These are phyloP conservation scores for Leptopilina clavipes DNA, from an alignment of 1,140 invertebrate species.

Conservation along the genomic window DNA sequence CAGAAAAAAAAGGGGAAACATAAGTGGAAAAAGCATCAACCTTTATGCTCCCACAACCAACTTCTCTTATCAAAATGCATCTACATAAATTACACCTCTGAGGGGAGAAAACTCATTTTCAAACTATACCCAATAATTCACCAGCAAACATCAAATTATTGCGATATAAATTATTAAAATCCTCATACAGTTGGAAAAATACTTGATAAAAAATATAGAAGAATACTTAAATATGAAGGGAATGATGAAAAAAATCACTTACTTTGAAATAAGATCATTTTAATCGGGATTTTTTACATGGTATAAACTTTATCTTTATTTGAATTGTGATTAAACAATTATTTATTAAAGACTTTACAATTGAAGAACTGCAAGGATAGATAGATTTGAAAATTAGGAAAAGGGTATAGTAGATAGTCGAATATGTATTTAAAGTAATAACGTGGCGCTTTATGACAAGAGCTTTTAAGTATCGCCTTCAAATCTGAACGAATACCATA, in stretches of 20 bases:
- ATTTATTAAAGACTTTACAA: not conserved
- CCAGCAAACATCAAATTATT: not conserved
- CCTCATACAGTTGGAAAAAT: too few relatives aligned
- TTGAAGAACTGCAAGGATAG: not conserved
- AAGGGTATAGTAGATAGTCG: not conserved
- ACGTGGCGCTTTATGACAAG: conserved; percentile 3
- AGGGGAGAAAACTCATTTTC: not conserved
- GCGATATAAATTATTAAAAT: too few relatives aligned
- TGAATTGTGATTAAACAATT: too few relatives aligned
- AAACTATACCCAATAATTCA: not conserved
- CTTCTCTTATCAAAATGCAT: conserved; percentile 5
- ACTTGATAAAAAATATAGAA: too few relatives aligned
- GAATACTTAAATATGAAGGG: too few relatives aligned
- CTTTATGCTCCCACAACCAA: not conserved
- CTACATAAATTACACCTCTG: not conserved
- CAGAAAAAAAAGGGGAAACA: not conserved
- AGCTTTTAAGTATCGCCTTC: not conserved
- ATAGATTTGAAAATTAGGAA: conserved; percentile 3
- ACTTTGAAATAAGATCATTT: too few relatives aligned
- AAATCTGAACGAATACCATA: not conserved
- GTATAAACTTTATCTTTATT: too few relatives aligned
- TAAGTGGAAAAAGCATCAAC: conserved; percentile 20
- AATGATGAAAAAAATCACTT: too few relatives aligned
- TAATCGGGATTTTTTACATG: too few relatives aligned
- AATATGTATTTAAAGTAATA: conserved; percentile 4